These are phyloP conservation scores for Octomys mimax DNA, from an alignment of 2,797 vertebrate species.

Conservation along the genomic window DNA sequence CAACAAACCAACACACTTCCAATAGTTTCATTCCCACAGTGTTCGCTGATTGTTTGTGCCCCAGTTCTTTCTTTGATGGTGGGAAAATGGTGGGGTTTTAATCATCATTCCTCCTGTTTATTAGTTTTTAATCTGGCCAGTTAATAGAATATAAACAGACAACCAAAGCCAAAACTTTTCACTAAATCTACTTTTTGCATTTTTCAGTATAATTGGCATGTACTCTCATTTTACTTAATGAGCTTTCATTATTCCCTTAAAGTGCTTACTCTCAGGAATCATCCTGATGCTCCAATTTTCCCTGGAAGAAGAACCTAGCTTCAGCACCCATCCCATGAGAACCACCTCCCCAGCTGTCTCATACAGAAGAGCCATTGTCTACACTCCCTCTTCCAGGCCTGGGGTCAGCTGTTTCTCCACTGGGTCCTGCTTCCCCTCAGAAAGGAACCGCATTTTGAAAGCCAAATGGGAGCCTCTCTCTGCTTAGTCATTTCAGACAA, in stretches of 20 bases:
- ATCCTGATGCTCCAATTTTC: background rate
- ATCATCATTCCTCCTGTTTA: background rate
- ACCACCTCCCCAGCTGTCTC: background rate
- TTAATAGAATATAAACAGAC: background rate
- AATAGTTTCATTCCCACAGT: background rate
- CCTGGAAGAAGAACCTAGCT: background rate
- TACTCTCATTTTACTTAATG: background rate
- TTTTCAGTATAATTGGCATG: background rate
- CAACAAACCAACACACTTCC: background rate
- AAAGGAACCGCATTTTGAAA: background rate
- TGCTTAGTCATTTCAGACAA: background rate
- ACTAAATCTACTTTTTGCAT: background rate
- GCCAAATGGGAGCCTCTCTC: background rate
- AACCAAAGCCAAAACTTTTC: background rate
- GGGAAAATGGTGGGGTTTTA: background rate
- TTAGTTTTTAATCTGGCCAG: background rate
- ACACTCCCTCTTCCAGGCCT: background rate
- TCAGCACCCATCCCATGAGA: background rate
- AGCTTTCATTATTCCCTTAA: background rate
- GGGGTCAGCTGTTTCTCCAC: background rate
- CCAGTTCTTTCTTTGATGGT: background rate
- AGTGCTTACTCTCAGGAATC: background rate
- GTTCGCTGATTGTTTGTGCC: background rate
- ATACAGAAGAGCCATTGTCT: background rate
- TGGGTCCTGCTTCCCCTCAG: background rate